These are phyloP conservation scores for Drosophila nr. perissopoda DNA, from an alignment of 2,888 invertebrate species.

Conservation along the genomic window DNA sequence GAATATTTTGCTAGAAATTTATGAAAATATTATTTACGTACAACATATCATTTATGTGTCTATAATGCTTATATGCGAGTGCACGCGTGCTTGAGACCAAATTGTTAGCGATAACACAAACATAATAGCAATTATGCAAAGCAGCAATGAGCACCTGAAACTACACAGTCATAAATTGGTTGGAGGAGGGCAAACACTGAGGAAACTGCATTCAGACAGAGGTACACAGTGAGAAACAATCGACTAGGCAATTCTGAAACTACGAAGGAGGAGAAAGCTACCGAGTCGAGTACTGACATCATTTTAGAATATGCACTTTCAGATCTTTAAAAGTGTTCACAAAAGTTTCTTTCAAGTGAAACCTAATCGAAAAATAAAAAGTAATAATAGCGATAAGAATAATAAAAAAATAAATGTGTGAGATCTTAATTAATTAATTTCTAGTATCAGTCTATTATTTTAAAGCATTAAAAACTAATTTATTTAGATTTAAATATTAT, in stretches of 20 bases:
- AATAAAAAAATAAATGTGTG: background rate
- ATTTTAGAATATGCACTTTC: background rate
- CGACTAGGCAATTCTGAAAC: background rate
- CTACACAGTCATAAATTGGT: constrained; percentile 18
- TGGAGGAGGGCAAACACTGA: background rate
- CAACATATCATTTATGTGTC: background rate
- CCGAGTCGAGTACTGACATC: background rate
- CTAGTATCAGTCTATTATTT: background rate
- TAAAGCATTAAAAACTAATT: background rate
- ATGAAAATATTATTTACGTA: constrained; percentile 38
- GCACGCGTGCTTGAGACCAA: constrained; percentile 39
- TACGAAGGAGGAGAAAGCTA: too few species aligned
- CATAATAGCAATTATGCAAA: constrained; percentile 76
- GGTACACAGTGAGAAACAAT: constrained; percentile 6
- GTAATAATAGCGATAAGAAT: background rate
- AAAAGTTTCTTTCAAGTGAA: background rate
- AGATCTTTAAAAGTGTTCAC: background rate
- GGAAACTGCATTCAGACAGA: constrained; percentile 25
- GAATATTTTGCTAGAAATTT: constrained; percentile 22
- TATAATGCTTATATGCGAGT: constrained; percentile 4
- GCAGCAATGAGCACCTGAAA: constrained; percentile 52
- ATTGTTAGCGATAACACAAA: constrained; percentile 60
- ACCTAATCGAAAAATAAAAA: background rate
- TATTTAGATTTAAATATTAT: background rate
- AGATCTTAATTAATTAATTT: background rate